Evolutionary conservation across 2,797 vertebrate genomes (phyloP).

Genomic region (Clarias platycephalus): DNA sequence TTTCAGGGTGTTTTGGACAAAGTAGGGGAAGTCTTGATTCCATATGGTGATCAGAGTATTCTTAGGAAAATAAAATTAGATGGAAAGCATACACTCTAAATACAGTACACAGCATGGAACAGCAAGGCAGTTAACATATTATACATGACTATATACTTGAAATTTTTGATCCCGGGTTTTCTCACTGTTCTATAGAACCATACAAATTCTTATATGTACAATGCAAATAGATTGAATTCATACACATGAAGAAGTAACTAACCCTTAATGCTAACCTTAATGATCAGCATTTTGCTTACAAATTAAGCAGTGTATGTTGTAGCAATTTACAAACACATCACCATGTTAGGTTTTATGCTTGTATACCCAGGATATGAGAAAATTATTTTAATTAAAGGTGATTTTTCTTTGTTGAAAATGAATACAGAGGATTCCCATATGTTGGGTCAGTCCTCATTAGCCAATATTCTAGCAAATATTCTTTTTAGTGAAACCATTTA

Average conservation of each 20-base stretch:
- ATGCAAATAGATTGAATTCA: background rate
- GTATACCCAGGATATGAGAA: background rate
- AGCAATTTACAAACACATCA: background rate
- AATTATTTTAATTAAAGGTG: background rate
- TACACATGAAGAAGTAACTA: background rate
- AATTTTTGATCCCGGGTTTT: background rate
- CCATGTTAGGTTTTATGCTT: background rate
- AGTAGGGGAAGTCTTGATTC: background rate
- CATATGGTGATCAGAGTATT: slow-evolving; percentile 1
- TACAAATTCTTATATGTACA: background rate
- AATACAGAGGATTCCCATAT: background rate
- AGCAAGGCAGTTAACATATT: background rate
- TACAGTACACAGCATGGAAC: background rate
- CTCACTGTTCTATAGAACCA: background rate
- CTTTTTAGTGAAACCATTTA: background rate
- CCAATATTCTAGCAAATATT: background rate
- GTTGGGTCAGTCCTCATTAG: background rate
- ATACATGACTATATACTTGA: background rate
- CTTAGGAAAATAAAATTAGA: slow-evolving; percentile 8
- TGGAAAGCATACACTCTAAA: background rate
- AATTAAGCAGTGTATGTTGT: no score
- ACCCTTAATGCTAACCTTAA: background rate
- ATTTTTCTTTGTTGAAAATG: background rate
- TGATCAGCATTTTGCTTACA: background rate
- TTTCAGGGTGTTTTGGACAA: background rate